Evolutionary conservation across 2,113 vertebrate genomes (phyloP).

Genomic region (Rhinoptilus africanus): DNA sequence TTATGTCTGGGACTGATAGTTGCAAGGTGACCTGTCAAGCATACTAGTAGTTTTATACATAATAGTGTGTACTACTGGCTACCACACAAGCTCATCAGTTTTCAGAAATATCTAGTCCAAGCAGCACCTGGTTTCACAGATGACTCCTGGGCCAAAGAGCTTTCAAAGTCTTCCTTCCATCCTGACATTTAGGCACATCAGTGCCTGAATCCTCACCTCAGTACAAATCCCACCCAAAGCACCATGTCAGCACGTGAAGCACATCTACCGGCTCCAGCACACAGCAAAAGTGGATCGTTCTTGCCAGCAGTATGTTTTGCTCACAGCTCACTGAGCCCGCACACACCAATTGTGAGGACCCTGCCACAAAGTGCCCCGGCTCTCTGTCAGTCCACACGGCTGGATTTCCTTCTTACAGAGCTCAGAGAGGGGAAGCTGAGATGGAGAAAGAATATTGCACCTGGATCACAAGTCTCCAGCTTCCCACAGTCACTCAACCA

Average conservation of each 20-base stretch:
- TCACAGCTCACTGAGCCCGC: accelerated
- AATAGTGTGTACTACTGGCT: neutral
- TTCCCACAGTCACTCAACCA: neutral
- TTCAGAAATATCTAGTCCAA: neutral
- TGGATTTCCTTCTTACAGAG: neutral
- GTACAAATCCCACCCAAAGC: neutral
- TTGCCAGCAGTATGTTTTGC: neutral
- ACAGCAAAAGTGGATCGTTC: neutral
- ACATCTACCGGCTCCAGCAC: neutral
- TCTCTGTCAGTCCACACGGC: neutral
- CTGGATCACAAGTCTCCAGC: accelerated
- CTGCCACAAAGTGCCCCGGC: neutral
- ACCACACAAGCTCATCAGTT: neutral
- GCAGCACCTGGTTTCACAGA: neutral
- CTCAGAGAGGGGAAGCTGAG: neutral
- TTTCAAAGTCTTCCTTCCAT: neutral
- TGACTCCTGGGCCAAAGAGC: neutral
- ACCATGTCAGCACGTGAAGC: accelerated
- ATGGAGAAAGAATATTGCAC: neutral
- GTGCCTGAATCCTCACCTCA: neutral
- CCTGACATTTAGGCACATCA: accelerated
- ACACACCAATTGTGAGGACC: neutral
- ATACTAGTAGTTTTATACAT: neutral
- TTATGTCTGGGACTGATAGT: neutral
- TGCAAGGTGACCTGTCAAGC: neutral